Evolutionary conservation across 2,888 invertebrate genomes (phyloP).

Genomic region (Galeopsomyia nigrocyanea): DNA sequence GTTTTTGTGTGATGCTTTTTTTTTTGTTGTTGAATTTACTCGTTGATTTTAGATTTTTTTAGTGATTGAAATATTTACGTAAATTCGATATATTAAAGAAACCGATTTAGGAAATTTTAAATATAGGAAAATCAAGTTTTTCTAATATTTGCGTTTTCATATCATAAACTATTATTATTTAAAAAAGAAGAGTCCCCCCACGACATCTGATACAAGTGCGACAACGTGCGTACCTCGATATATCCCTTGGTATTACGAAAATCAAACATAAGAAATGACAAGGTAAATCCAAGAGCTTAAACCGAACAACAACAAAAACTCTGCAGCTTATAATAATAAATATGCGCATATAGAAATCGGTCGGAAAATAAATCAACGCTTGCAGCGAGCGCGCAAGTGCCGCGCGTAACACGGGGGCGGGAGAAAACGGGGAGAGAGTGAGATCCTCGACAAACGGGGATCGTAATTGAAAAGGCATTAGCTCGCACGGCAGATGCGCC

Average conservation of each 20-base stretch:
- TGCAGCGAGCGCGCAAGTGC: slow-evolving; percentile 8
- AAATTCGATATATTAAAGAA: too few relatives aligned
- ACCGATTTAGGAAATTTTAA: too few relatives aligned
- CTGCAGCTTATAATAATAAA: background rate
- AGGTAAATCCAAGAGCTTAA: background rate
- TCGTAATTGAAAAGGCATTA: slow-evolving; percentile 58
- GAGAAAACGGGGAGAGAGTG: background rate
- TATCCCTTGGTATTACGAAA: background rate
- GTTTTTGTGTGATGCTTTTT: too few relatives aligned
- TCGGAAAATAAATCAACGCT: slow-evolving; percentile 3
- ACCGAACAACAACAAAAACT: too few relatives aligned
- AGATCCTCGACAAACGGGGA: slow-evolving; percentile 48
- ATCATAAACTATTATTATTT: too few relatives aligned
- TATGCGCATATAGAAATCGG: slow-evolving; percentile 31
- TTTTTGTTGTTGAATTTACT: too few relatives aligned
- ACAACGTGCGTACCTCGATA: background rate
- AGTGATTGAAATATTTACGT: too few relatives aligned
- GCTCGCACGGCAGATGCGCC: slow-evolving; percentile 14
- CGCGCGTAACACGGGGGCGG: background rate
- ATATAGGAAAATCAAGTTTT: too few relatives aligned
- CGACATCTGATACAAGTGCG: too few relatives aligned
- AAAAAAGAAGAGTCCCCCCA: too few relatives aligned
- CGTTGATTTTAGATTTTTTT: too few relatives aligned
- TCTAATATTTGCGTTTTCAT: too few relatives aligned
- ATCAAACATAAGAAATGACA: background rate